Evolutionary conservation across 2,797 vertebrate genomes (phyloP).

Genomic region (Loris lydekkerianus): DNA sequence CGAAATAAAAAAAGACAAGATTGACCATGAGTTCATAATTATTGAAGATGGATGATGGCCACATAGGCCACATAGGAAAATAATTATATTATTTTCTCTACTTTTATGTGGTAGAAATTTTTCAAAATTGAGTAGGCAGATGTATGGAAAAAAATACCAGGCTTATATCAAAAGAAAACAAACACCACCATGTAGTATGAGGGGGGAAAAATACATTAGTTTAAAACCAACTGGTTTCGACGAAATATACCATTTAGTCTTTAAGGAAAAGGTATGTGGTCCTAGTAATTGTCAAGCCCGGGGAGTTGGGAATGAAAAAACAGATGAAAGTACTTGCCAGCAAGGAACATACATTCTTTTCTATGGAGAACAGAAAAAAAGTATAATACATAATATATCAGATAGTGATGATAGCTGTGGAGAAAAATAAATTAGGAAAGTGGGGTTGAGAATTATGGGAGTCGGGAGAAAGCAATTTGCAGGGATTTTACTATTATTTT

Average conservation of each 20-base stretch:
- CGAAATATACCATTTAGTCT: not conserved
- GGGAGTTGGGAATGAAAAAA: not conserved
- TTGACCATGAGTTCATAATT: not conserved
- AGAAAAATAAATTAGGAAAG: not conserved
- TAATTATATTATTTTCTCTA: not conserved
- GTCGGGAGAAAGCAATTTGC: not conserved
- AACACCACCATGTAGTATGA: not conserved
- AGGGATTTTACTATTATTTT: not conserved
- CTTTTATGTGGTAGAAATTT: not conserved
- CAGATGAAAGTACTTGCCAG: not conserved
- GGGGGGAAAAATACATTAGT: not conserved
- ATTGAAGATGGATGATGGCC: not conserved
- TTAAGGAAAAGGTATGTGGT: not conserved
- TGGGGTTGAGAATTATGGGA: not conserved
- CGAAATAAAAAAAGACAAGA: not conserved
- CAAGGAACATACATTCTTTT: not conserved
- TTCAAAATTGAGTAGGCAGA: not conserved
- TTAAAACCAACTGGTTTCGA: not conserved
- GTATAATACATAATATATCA: not conserved
- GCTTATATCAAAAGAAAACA: not conserved
- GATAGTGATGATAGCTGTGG: not conserved
- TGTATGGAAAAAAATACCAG: not conserved
- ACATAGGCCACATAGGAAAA: not conserved
- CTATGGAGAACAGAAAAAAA: not conserved
- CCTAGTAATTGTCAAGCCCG: not conserved